These are phyloP conservation scores for Byasa hedistus DNA, from an alignment of 2,888 invertebrate species.

Conservation along the genomic window DNA sequence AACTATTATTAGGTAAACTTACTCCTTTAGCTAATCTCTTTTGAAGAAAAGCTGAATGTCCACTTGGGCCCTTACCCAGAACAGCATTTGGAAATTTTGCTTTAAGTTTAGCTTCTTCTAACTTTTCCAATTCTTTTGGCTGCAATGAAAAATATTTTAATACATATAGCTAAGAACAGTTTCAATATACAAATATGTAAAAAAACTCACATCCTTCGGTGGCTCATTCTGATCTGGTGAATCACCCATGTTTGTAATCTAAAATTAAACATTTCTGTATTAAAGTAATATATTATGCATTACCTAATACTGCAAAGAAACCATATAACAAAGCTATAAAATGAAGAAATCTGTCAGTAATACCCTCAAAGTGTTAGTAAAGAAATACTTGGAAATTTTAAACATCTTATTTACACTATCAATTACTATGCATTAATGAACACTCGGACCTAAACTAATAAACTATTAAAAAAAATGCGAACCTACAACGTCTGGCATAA, in stretches of 20 bases:
- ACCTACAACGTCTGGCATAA: background rate
- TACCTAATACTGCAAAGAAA: background rate
- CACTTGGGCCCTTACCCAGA: conserved; percentile 84
- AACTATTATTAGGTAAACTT: conserved; percentile 51
- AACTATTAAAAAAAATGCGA: background rate
- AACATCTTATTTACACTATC: no score
- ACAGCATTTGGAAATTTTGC: conserved; percentile 91
- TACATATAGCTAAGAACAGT: background rate
- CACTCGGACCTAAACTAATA: background rate
- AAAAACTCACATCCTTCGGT: conserved; percentile 66
- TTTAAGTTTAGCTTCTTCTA: conserved; percentile 95
- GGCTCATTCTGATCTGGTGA: conserved; percentile 68
- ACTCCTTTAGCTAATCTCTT: conserved; percentile 97
- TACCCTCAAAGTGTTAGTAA: background rate
- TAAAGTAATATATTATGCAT: background rate
- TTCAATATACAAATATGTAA: background rate
- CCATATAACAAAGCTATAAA: background rate
- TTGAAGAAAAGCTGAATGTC: conserved; percentile 95
- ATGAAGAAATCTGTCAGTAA: background rate
- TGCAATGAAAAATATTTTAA: conserved; percentile 43
- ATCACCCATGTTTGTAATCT: conserved; percentile 59
- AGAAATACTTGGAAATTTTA: background rate
- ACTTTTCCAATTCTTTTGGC: conserved; percentile 89
- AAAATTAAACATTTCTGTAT: background rate
- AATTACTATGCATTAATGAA: background rate